Conservation (phyloP, 2,113 vertebrate species). For the Drymodes brunneopygia region DNA sequence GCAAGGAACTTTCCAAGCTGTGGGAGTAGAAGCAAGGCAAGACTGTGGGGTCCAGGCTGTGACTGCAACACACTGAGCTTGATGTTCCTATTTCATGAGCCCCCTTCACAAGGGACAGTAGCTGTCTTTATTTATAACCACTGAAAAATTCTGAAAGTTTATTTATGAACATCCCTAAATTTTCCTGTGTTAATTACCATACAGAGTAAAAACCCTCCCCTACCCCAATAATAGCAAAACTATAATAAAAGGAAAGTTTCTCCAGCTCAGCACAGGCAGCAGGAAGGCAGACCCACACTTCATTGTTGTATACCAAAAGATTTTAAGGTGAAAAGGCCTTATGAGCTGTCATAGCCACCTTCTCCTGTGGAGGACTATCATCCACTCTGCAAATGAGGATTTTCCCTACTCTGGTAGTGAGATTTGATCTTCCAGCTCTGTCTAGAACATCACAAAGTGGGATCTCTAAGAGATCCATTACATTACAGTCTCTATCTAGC, state of each 20-base stretch:
- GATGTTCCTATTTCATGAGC: neutral
- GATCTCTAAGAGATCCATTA: neutral
- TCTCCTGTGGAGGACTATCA: neutral
- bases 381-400: neutral
- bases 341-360: neutral
- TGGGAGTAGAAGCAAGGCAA: neutral
- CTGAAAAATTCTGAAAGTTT: neutral
- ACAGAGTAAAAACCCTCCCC: neutral
- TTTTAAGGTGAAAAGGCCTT: neutral
- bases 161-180: neutral
- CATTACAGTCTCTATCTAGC: neutral
- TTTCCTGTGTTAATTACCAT: neutral
- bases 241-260: neutral
- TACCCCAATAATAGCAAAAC: neutral
- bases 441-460: neutral
- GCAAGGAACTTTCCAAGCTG: neutral
- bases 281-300: neutral
- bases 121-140: neutral
- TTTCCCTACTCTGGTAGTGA: neutral
- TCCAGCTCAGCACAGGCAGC: neutral
- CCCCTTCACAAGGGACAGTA: neutral
- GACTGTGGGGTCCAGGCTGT: neutral
- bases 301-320: neutral
- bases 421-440: neutral
- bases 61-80: neutral